A percentile compares a stretch with the other conserved stretches of the same genome.
phyloP scores from a whole-genome alignment of 2,888 invertebrate species.

The Pyrrhosoma nymphula region DNA sequence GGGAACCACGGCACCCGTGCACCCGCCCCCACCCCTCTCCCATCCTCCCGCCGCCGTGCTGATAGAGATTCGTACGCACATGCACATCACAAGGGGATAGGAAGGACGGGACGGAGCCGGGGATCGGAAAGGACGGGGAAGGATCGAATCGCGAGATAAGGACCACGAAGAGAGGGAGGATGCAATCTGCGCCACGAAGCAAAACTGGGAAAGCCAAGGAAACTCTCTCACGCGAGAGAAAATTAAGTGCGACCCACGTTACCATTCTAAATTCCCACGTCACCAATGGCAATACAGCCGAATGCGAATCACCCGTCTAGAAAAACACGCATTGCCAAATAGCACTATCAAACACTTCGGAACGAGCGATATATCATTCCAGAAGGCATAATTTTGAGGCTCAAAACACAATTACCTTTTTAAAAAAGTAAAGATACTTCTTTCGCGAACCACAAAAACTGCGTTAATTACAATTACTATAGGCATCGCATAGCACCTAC shows the following conservation, averaged over 20 bases:
- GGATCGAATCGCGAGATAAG: background rate
- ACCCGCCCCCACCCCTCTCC: background rate
- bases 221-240: background rate
- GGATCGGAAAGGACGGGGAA: background rate
- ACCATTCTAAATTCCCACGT: background rate
- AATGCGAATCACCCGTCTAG: no score
- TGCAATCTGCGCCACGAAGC: background rate
- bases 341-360: no score
- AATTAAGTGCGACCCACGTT: background rate
- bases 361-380: no score
- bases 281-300: no score
- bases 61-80: background rate
- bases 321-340: no score
- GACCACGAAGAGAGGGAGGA: background rate
- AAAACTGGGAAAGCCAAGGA: background rate
- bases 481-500: no score
- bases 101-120: background rate
- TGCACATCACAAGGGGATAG: background rate
- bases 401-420: no score
- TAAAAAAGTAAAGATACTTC: no score
- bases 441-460: no score
- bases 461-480: no score
- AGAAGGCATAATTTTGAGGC: no score
- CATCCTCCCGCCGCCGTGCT: background rate
- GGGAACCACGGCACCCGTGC: slow-evolving; percentile 63